Percentiles rank a stretch among this genome's conserved stretches.
These are phyloP conservation scores for Brachionichthys hirsutus DNA, from an alignment of 2,113 vertebrate species.

Conservation along the genomic window DNA sequence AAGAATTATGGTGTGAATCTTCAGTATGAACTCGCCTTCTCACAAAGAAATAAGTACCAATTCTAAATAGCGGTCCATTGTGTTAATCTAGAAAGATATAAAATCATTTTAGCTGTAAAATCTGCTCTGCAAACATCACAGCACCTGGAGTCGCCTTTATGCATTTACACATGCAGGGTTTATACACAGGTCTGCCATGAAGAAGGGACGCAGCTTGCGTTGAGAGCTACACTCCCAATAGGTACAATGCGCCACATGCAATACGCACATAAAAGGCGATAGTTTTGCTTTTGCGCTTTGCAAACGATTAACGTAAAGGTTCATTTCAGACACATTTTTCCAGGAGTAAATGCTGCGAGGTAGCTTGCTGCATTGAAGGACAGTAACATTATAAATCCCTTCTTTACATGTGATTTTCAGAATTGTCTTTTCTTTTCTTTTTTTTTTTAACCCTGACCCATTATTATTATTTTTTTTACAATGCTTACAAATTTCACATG, in stretches of 20 bases:
- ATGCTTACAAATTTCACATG: neutral
- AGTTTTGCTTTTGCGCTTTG: no score
- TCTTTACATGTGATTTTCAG: neutral
- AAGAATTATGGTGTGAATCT: no score
- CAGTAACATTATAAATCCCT: neutral
- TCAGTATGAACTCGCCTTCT: no score
- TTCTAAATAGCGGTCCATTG: neutral
- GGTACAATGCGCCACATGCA: neutral
- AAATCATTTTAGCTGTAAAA: neutral
- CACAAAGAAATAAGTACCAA: no score
- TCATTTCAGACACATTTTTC: neutral
- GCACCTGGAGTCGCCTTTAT: conserved; percentile 33
- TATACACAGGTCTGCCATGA: neutral
- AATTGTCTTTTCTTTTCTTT: neutral
- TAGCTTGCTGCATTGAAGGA: neutral
- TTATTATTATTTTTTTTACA: no score
- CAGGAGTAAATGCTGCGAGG: neutral
- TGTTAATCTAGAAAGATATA: neutral
- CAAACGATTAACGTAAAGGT: neutral
- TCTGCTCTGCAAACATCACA: conserved; percentile 25
- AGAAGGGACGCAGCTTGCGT: neutral
- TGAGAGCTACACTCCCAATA: neutral
- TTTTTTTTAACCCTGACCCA: no score
- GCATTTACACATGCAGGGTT: conserved; percentile 33
- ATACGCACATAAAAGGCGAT: neutral